Conservation (phyloP, 2,113 vertebrate species). For the Puma concolor region DNA sequence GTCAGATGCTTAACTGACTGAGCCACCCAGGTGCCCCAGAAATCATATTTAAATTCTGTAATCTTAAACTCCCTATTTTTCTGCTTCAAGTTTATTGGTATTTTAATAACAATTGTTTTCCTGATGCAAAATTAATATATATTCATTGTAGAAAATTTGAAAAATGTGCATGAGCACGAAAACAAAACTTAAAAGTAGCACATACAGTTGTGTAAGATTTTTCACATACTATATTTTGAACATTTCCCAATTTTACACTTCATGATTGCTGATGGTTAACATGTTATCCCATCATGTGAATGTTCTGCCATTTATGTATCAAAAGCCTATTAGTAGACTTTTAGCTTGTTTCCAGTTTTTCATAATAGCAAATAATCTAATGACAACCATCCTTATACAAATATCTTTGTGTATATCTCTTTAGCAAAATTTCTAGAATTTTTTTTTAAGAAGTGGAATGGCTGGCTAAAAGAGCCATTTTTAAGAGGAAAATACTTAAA, state of each 20-base stretch:
- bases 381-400: neutral
- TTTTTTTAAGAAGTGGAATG: neutral
- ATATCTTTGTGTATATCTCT: neutral
- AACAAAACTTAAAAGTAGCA: neutral
- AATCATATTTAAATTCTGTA: neutral
- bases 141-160: neutral
- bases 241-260: neutral
- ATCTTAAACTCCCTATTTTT: conserved; percentile 1
- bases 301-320: neutral
- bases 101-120: neutral
- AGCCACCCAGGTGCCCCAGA: too few relatives aligned
- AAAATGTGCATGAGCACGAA: neutral
- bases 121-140: neutral
- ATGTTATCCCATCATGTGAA: neutral
- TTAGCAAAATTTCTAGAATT: neutral
- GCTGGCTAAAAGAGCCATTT: neutral
- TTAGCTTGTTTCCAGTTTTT: neutral
- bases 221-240: neutral
- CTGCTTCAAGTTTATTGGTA: neutral
- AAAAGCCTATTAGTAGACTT: neutral
- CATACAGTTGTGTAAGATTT: neutral
- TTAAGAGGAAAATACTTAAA: neutral
- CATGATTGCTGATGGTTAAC: neutral
- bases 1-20: too few relatives aligned
- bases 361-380: neutral